Base-by-base conservation (phyloP, 2,797 vertebrate genomes). In the Morelia viridis region DNA sequence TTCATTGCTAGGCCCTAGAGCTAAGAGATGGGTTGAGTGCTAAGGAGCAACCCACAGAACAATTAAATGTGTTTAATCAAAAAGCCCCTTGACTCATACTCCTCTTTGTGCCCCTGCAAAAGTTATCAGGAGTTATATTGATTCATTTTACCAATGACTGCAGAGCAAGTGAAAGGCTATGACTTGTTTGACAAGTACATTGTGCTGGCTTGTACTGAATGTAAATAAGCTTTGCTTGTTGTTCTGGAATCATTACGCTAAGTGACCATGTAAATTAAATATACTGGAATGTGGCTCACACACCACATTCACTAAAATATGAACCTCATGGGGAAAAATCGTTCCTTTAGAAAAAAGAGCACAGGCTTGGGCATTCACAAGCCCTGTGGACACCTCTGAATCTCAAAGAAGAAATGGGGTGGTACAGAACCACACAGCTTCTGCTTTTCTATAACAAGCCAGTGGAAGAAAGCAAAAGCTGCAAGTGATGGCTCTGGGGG, bases 71-170 rank as follows among this genome's bases (percentile, higher is more conserved):
- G 12, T 84, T 94, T 92, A 94, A 93, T 68, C 86, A 92, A 94
- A 94, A 94, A 56, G 85, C 94, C 68, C 56, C 50, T 94, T 92
- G 92, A 94, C 46, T 94, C 1, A 93, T 90, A 22, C 35, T 41
- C 90, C 58, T 94, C 92, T 93, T 95, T 94, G 85, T 92, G 19
- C 85, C 80, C 76, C 90, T 93, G 89, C 87, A 93, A 95, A 94
- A 94, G 80, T 95, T 96, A 96, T 95, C 94, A 94, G 85, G 90
- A 94, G 84, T 41, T 91, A 22, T 76, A 95, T 93, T 94, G 94
- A 96, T 95, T 96, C 89, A 94, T 95, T 96, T 91, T 35, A 86
- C 41, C 84, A 0, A 13, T 46, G 91, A 92, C 58, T 58, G 90
- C 0, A 10, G 35, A 91, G 61, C 53, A 95, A 95, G 94, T 80